These are phyloP conservation scores for Piliocolobus tephrosceles DNA, from an alignment of 2,113 vertebrate species.

Conservation along the genomic window DNA sequence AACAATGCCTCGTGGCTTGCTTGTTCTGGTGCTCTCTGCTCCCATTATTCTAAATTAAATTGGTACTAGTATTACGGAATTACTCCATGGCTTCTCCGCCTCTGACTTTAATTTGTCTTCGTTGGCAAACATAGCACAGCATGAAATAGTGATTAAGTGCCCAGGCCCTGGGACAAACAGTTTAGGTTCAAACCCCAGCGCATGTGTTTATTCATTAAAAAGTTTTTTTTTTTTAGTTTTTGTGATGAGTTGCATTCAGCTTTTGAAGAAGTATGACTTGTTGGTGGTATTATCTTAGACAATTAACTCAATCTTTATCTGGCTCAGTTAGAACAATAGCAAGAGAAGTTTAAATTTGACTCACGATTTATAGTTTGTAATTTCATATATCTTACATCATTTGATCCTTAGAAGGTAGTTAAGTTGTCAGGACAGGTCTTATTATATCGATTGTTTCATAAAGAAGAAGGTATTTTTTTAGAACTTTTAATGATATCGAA, in stretches of 20 bases:
- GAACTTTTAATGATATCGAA: background rate
- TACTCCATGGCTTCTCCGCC: background rate
- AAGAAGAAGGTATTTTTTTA: background rate
- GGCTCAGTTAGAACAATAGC: background rate
- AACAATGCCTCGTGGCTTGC: background rate
- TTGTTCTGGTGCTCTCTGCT: background rate
- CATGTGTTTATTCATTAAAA: background rate
- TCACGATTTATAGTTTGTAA: background rate
- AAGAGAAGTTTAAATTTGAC: background rate
- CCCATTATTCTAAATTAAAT: background rate
- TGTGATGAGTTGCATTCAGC: background rate
- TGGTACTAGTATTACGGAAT: background rate
- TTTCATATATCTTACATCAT: background rate
- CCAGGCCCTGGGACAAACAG: background rate
- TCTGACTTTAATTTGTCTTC: background rate
- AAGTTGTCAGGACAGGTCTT: background rate
- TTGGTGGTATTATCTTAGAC: background rate
- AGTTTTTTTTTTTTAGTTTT: background rate
- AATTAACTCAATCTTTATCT: background rate
- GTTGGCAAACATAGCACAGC: background rate
- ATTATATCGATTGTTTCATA: background rate
- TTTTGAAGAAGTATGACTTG: background rate
- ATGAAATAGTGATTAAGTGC: background rate
- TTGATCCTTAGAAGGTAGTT: background rate
- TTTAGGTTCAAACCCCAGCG: background rate